Evolutionary conservation across 1,140 invertebrate species (phyloP).

Genomic region (Anastrepha obliqua): DNA sequence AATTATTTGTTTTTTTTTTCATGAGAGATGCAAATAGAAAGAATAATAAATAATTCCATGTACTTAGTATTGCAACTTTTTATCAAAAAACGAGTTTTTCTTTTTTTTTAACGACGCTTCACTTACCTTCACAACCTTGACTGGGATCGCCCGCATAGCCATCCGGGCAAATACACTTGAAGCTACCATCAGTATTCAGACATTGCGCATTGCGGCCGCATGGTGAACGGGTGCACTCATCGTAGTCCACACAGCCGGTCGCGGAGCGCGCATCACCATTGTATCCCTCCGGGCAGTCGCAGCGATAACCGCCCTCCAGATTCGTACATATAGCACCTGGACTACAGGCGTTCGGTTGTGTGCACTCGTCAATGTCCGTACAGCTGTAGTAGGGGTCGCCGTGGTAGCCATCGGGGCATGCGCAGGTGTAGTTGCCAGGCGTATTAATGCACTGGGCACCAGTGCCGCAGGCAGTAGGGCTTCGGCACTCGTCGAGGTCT

Average conservation of each 20-base stretch:
- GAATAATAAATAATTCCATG: slow-evolving; percentile 26
- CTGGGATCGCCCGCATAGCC: slow-evolving; percentile 86
- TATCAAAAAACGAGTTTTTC: background rate
- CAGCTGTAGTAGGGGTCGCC: slow-evolving; percentile 93
- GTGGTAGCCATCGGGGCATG: slow-evolving; percentile 86
- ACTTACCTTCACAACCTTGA: slow-evolving; percentile 82
- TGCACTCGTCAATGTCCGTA: slow-evolving; percentile 89
- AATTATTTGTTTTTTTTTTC: background rate
- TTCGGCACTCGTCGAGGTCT: slow-evolving; percentile 91
- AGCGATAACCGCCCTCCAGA: slow-evolving; percentile 84
- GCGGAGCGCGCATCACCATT: slow-evolving; percentile 82
- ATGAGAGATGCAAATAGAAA: slow-evolving; percentile 30
- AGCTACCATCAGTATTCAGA: slow-evolving; percentile 83
- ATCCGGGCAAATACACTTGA: slow-evolving; percentile 84
- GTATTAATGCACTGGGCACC: slow-evolving; percentile 89
- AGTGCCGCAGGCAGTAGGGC: slow-evolving; percentile 85
- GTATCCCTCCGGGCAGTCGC: slow-evolving; percentile 88
- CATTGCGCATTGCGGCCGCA: slow-evolving; percentile 85
- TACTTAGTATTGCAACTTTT: slow-evolving; percentile 7
- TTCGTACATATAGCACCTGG: slow-evolving; percentile 87
- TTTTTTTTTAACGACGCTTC: background rate
- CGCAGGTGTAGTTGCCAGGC: slow-evolving; percentile 91
- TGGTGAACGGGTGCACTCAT: slow-evolving; percentile 82
- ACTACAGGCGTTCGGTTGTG: slow-evolving; percentile 83
- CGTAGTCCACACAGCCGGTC: slow-evolving; percentile 81